Evolutionary conservation across 2,888 invertebrate genomes (phyloP), one percentile per base, ranked within the genome.

Genomic region (Drosophila seclusa): DNA sequence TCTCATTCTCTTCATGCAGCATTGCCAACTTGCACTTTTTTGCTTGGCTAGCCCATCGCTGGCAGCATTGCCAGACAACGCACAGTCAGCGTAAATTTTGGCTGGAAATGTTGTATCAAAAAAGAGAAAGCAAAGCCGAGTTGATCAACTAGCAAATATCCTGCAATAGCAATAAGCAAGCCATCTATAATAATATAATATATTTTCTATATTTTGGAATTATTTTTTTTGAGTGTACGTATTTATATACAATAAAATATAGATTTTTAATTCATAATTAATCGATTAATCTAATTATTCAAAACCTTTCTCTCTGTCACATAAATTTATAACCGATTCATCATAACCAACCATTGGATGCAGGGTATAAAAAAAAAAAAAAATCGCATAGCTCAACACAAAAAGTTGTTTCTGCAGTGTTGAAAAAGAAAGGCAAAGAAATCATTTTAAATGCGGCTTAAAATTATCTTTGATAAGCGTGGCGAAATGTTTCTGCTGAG

Each of bases 371-470:
- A 54, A 59, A 29, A 27, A 55, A 57, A 54, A 60, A 62, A 45
- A 68, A 45, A 10, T 67, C 76, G 79, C 77, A 62, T 73, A 38
- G 76, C 76, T 82, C 73, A 54, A 69, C 80, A 64, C 53, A 81
- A 78, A 75, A 65, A 45, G 45, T 45, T 45, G 68, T 66, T 70
- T 32, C 57, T 54, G 31, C 40, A 57, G 29, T 45, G n/a, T 21
- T 54, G 24, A 10, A 54, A 38, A 61, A 75, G 58, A 36, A 59
- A 60, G 55, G 74, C 62, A 71, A 80, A 72, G 80, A 88, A 85
- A 85, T 88, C 76, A 86, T 88, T 88, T 85, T 86, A 85, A 88
- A 85, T 88, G 85, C 85, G 85, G 88, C 85, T 88, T 85, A 85
- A 85, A 85, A 85, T 88, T 86, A 85, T 85, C 83, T 85, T 85